These are phyloP conservation scores for Halisarca cf. caerulea DNA, from an alignment of 37 sponge, comb jelly and placozoan genomes.

Conservation along the genomic window DNA sequence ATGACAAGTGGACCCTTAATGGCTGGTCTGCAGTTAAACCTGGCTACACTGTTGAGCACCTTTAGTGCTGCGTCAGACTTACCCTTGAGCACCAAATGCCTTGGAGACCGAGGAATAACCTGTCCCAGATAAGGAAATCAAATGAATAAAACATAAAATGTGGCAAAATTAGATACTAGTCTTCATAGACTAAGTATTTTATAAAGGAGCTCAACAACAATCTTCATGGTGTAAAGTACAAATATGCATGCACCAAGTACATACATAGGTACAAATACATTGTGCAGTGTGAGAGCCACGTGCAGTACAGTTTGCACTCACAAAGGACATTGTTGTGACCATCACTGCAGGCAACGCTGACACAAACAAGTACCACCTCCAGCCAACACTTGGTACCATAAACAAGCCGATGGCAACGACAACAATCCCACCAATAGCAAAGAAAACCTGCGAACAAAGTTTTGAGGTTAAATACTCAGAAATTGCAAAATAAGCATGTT, in stretches of 20 bases:
- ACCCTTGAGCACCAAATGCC: not conserved
- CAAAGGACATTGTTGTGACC: not conserved
- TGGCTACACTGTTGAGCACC: not conserved
- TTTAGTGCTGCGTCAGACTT: not conserved
- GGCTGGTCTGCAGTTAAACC: not conserved
- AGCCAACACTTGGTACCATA: conserved; percentile 20
- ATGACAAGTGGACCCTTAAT: too few relatives aligned
- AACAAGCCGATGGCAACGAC: not conserved
- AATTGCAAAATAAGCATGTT: too few relatives aligned
- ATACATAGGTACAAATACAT: not conserved
- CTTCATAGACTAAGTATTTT: too few relatives aligned
- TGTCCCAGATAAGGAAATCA: not conserved
- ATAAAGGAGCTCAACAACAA: too few relatives aligned
- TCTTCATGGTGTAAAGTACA: too few relatives aligned
- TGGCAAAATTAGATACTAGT: too few relatives aligned
- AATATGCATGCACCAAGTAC: not conserved
- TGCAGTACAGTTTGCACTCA: not conserved
- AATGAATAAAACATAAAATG: too few relatives aligned
- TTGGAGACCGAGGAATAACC: not conserved
- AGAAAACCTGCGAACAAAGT: conserved; percentile 1
- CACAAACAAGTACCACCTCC: conserved; percentile 3
- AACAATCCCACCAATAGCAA: not conserved
- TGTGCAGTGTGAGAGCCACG: not conserved
- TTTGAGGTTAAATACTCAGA: too few relatives aligned
- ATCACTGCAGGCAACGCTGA: not conserved